These are phyloP conservation scores for Gymnoscopelus braueri DNA, from an alignment of 2,797 vertebrate genomes.

Conservation along the genomic window DNA sequence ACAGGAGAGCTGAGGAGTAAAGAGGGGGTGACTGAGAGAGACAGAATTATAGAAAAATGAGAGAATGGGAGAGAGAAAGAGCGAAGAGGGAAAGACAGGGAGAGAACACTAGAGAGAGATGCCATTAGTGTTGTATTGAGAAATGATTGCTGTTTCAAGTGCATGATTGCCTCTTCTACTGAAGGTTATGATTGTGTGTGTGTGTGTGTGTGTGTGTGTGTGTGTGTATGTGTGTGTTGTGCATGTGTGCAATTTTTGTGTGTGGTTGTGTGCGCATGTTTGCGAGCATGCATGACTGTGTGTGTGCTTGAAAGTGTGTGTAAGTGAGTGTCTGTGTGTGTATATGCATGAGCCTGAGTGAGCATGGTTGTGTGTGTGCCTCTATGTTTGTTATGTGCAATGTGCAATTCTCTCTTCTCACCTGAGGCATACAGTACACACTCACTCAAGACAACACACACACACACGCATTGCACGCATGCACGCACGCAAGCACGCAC, in stretches of 20 bases:
- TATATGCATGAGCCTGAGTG: slow-evolving; percentile 1
- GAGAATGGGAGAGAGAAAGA: slow-evolving; percentile 10
- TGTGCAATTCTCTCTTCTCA: not conserved
- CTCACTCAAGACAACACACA: slow-evolving; percentile 1
- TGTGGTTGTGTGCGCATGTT: not conserved
- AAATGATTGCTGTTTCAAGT: slow-evolving; percentile 66
- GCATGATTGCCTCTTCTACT: slow-evolving; percentile 54
- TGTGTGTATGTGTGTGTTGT: slow-evolving; percentile 8
- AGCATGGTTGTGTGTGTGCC: not conserved
- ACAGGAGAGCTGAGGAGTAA: not conserved
- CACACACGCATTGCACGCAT: slow-evolving; percentile 21
- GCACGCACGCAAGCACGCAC: slow-evolving; percentile 13
- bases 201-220: not conserved
- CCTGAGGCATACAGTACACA: slow-evolving; percentile 3
- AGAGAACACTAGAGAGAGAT: slow-evolving; percentile 21
- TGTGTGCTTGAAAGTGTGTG: not conserved
- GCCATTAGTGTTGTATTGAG: slow-evolving; percentile 54
- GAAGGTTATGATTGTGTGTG: slow-evolving; percentile 33
- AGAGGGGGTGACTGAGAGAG: not conserved
- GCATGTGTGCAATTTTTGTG: not conserved
- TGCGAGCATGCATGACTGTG: slow-evolving; percentile 9
- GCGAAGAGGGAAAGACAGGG: not conserved
- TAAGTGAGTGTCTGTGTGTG: not conserved
- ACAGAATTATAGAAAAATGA: slow-evolving; percentile 20
- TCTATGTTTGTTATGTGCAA: not conserved